phyloP scores from a whole-genome alignment of 2,113 vertebrate species.

The Murina feae region DNA sequence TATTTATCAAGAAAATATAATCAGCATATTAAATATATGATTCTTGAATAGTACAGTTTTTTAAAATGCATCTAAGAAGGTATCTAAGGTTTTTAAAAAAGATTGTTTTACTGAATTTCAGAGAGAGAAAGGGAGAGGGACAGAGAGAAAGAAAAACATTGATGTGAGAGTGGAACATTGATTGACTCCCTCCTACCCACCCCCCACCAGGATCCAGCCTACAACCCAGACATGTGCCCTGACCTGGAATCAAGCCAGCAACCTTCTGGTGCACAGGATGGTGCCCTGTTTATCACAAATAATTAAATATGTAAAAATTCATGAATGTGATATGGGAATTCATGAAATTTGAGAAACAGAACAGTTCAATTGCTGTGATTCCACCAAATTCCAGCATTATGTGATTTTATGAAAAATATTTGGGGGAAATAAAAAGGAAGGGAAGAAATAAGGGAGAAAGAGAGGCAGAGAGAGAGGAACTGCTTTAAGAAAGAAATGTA shows the following conservation, averaged over 20 bases:
- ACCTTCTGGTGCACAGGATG: too few species aligned
- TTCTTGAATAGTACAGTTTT: neutral
- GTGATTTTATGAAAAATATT: constrained; percentile 27
- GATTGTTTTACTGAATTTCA: too few species aligned
- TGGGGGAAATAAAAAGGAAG: neutral
- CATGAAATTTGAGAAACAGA: constrained; percentile 10
- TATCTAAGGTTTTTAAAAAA: neutral
- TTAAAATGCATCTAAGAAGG: neutral
- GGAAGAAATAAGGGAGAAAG: neutral
- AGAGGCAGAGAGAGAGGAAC: neutral
- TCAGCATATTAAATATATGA: neutral
- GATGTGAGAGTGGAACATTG: too few species aligned
- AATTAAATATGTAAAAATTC: neutral
- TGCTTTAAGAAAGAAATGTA: neutral
- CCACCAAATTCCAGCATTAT: neutral
- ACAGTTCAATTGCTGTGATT: neutral
- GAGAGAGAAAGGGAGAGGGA: too few species aligned
- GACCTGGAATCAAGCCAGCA: too few species aligned
- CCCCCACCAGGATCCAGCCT: too few species aligned
- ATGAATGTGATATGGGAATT: neutral
- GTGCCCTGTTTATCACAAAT: neutral
- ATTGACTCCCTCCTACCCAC: too few species aligned
- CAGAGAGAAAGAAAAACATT: too few species aligned
- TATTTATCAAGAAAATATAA: neutral
- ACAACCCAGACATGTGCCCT: too few species aligned